phyloP scores from a whole-genome alignment of 2,888 invertebrate species.

The Xylophagus ater region DNA sequence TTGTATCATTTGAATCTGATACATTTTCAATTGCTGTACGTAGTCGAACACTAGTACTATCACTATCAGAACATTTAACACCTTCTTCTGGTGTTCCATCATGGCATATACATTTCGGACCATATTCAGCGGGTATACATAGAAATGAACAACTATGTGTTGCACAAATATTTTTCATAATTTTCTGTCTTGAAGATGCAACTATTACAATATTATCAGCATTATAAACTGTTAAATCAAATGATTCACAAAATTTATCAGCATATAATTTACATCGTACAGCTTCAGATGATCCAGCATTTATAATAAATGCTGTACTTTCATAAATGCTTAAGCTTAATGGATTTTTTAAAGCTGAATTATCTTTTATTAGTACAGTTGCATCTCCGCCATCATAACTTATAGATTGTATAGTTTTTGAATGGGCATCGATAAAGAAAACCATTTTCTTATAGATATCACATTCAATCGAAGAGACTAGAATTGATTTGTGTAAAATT shows the following conservation, averaged over 20 bases:
- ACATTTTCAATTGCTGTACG: neutral
- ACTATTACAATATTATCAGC: conserved; percentile 43
- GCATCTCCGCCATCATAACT: conserved; percentile 42
- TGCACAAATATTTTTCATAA: conserved; percentile 41
- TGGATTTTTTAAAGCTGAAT: conserved; percentile 44
- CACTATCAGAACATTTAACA: conserved; percentile 27
- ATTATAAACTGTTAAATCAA: conserved; percentile 40
- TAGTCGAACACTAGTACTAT: conserved; percentile 7
- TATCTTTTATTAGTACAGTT: conserved; percentile 38
- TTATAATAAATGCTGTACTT: conserved; percentile 62
- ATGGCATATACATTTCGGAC: conserved; percentile 46
- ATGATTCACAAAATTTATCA: conserved; percentile 39
- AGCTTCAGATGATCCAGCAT: conserved; percentile 44
- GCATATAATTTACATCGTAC: conserved; percentile 50
- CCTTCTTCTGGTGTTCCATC: conserved; percentile 36
- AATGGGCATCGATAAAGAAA: conserved; percentile 63
- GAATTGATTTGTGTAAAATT: conserved; percentile 35
- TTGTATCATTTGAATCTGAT: neutral
- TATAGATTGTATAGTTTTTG: conserved; percentile 42
- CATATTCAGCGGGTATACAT: conserved; percentile 45
- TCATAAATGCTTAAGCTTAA: conserved; percentile 60
- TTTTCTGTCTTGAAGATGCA: conserved; percentile 46
- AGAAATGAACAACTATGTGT: conserved; percentile 47
- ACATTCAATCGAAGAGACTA: conserved; percentile 39
- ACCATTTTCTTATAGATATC: conserved; percentile 50